Evolutionary conservation across 2,113 vertebrate genomes (phyloP).

Genomic region (Saguinus midas): DNA sequence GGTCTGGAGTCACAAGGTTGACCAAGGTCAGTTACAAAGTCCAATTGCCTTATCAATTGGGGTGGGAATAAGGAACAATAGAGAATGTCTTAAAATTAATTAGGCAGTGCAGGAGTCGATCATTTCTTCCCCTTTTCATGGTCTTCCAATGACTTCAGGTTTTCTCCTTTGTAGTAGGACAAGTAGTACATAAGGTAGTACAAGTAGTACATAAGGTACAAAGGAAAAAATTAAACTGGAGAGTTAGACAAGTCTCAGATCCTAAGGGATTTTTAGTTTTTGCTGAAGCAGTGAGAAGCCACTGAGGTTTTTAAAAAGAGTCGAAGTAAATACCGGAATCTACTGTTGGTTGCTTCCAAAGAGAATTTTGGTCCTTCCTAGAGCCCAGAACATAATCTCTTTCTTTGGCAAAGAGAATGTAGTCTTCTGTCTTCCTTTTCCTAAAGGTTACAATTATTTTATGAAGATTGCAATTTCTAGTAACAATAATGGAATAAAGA

Average conservation of each 20-base stretch:
- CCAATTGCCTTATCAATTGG: no score
- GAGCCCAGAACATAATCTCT: not conserved
- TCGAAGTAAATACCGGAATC: not conserved
- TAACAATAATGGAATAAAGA: not conserved
- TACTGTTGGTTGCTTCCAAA: not conserved
- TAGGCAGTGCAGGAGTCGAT: no score
- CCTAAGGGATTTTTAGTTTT: not conserved
- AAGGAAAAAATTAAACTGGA: not conserved
- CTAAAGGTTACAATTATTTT: not conserved
- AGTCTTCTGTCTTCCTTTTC: not conserved
- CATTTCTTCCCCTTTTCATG: no score
- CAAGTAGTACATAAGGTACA: not conserved
- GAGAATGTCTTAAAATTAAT: no score
- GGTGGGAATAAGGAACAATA: no score
- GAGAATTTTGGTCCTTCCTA: not conserved
- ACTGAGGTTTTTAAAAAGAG: not conserved
- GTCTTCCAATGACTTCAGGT: no score
- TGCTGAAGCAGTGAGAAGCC: constrained; percentile 4
- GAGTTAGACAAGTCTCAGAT: not conserved
- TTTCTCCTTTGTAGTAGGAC: no score
- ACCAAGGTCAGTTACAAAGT: no score
- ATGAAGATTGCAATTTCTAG: constrained; percentile 17
- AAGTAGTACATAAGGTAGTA: no score
- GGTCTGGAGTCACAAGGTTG: no score
- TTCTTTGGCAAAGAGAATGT: not conserved